Evolutionary conservation across 2,888 invertebrate genomes (phyloP), one percentile per base, ranked within the genome.

Genomic region (Eupithecia insigniata): DNA sequence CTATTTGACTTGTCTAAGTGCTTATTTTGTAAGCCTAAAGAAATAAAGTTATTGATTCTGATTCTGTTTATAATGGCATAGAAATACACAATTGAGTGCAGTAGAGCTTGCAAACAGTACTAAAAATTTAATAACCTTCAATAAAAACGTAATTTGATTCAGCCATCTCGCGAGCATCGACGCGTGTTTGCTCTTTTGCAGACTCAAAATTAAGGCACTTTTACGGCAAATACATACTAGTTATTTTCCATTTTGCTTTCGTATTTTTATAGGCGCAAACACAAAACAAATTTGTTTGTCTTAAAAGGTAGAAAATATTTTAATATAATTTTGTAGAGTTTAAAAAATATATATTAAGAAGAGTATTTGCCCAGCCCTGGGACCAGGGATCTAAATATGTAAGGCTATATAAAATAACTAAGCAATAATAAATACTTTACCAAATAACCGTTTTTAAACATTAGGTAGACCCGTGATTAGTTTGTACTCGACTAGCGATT

Each of bases 221-320:
- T 22, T 26, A 55, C 26, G 55, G 4, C 26, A 14, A 55, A 55
- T 55, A 55, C 2, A 55, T 55, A 55, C 2, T 7, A 55, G 26
- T 55, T 55, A 10, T 55, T 26, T 55, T 55, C 26, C 55, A 55
- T 55, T 26, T 55, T 55, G 55, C 55, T 55, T 26, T 55, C 12
- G 55, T 55, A 14, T 26, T 55, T 26, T 26, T 55, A 4, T 2
- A 55, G 55, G 55, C 55, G 26, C 55, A 10, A 12, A 12, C 12
- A 14, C 10, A 51, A 22, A n/a, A 6, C n/a, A n/a, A 7, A n/a
- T n/a, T 43, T 43, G 4, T 39, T 14, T 16, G 14, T 14, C 39
- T 39, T 5, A 43, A 30, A 5, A 30, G 6, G 43, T 43, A 43
- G 0, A 43, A 43, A n/a, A 1, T 12, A 6, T 18, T n/a, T 43